A percentile compares a stretch with the other conserved stretches of the same genome.
Conservation (phyloP, 2,888 invertebrate species). For the Lasioglossum pauxillum region DNA sequence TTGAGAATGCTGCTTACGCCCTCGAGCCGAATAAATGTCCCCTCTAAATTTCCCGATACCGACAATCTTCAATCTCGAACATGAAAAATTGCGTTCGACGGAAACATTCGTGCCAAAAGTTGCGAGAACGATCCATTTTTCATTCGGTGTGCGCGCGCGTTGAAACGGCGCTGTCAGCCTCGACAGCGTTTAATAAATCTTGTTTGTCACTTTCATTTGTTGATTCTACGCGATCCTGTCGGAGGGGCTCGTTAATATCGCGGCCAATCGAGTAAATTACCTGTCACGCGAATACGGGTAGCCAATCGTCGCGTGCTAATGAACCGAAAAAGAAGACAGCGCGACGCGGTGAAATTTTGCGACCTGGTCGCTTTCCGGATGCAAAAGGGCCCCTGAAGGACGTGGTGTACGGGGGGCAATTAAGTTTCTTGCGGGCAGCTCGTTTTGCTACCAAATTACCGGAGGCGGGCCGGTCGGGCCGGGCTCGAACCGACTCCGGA, state of each 20-base stretch:
- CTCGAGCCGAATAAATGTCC: background rate
- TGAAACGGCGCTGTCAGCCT: background rate
- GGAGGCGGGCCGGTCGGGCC: slow-evolving; percentile 3
- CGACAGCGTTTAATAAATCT: slow-evolving; percentile 4
- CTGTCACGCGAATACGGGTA: slow-evolving; percentile 21
- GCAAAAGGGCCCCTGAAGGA: background rate
- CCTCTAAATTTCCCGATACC: background rate
- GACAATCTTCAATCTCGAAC: background rate
- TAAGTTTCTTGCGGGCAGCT: slow-evolving; percentile 45
- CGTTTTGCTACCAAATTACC: slow-evolving; percentile 50
- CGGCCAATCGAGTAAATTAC: slow-evolving; percentile 15
- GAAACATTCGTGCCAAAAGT: background rate
- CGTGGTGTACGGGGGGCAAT: slow-evolving; percentile 43
- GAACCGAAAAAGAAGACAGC: slow-evolving; percentile 32
- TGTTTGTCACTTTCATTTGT: slow-evolving; percentile 22
- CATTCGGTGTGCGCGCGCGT: background rate
- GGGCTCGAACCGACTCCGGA: slow-evolving; percentile 4
- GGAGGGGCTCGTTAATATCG: slow-evolving; percentile 17
- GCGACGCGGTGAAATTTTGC: slow-evolving; percentile 29
- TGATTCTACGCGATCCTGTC: slow-evolving; percentile 11
- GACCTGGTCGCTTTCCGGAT: background rate
- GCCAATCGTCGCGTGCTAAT: slow-evolving; percentile 30
- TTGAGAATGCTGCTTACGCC: background rate
- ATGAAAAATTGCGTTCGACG: background rate
- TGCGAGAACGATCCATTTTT: slow-evolving; percentile 9